A percentile compares a stretch with the other conserved stretches of the same genome.
Conservation (phyloP, 2,888 invertebrate genomes). For the Philaethria dido region DNA sequence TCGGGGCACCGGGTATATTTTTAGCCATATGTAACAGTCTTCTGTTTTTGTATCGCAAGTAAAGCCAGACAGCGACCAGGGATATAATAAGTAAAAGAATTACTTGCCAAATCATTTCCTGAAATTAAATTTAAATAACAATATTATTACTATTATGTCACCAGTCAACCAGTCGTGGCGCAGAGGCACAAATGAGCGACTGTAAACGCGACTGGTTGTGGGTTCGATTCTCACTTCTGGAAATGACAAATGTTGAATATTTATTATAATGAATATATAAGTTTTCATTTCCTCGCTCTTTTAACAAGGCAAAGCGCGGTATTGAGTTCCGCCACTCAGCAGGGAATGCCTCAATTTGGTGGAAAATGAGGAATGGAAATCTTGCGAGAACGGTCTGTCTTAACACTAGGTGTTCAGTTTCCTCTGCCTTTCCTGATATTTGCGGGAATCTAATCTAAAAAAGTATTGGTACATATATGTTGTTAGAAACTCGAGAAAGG, state of each 20-base stretch:
- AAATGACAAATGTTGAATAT: background rate
- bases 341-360: background rate
- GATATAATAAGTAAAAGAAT: constrained; percentile 42
- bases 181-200: background rate
- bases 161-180: background rate
- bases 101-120: constrained; percentile 53
- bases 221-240: background rate
- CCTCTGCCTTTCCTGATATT: background rate
- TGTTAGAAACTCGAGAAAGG: too few species aligned
- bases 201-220: background rate
- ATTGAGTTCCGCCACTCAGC: background rate
- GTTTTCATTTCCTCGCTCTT: background rate
- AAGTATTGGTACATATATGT: background rate
- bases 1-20: constrained; percentile 61
- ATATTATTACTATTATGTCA: background rate
- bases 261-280: too few species aligned
- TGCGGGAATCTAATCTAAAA: background rate
- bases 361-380: background rate
- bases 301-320: background rate
- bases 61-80: constrained; percentile 53
- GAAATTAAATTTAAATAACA: background rate
- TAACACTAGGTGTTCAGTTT: background rate
- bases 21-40: constrained; percentile 56
- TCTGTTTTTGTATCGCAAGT: constrained; percentile 61
- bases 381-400: too few species aligned